Base-by-base conservation (phyloP, 2,888 invertebrate genomes). In the Anthophora plumipes region DNA sequence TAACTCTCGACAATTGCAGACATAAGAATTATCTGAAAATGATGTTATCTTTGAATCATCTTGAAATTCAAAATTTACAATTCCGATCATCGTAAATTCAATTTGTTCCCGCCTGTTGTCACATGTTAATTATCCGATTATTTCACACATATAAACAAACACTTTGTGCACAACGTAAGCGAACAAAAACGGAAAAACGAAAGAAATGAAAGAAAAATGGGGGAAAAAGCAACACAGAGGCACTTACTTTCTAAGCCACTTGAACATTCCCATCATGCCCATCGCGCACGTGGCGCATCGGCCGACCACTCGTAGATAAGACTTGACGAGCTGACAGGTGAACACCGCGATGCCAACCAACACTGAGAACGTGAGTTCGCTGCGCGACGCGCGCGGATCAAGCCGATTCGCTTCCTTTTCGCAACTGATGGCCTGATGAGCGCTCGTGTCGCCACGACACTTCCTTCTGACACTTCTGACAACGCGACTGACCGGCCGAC, bases 181-280 rank as follows among this genome's bases (percentile, higher is more conserved):
- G 8, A 11, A 12, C 6, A 1, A 1, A 39, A 12, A 3, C 12
- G 0, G 12, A 37, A 41, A 14, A 50, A 22, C 7, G 4, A 22
- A 22, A 46, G n/a, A 25, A 63, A 41, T 9, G 20, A 31, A 2
- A 25, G n/a, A 67, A 20, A 39, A 31, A 60, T 9, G 9, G 0
- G 9, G 0, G 4, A 1, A 14, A 0, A n/a, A 11, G 31, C 12
- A 41, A 22, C 12, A 20, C 25, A 66, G n/a, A 12, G n/a, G 1
- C 22, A 90, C 92, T 91, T 88, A 92, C 92, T 91, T 91, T 87
- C 88, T 88, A 37, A 92, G 86, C 91, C 92, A 92, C 68, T 90
- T 92, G 76, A 91, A 89, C 77, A 92, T 89, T 66, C 91, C 89
- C 89, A 90, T 90, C 80, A 92, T 90, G 54, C 91, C 91, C 90